Evolutionary conservation across 2,797 vertebrate species (phyloP), one percentile per base, ranked within the genome.

Genomic region (Acropternis orthonyx): DNA sequence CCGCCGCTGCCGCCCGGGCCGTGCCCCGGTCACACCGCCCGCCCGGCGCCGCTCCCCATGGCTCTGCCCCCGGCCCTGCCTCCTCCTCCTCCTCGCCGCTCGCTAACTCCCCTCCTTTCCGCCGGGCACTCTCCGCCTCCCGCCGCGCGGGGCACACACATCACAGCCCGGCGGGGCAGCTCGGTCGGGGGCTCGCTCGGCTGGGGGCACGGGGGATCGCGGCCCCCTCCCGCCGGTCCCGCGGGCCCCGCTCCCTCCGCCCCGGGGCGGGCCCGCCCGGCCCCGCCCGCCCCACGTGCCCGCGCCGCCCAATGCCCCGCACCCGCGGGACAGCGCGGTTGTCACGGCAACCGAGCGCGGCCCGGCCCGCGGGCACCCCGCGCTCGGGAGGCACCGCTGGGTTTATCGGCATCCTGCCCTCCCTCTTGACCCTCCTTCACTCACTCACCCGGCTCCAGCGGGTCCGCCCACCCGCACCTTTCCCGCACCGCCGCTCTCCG

Each of bases 281-380:
- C 73, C 48, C 7, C 58, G 8, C 43, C 39, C 28, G 49, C 62
- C 11, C 44, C 94, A 89, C 85, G 85, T 93, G 91, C 28, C 36
- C 19, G 0, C 28, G n/a, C 22, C 37, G 2, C 37, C 92, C 92
- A 97, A 97, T 97, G 98, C 80, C 87, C 48, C 46, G 88, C 96
- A 97, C 97, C 97, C 98, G 73, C 22, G 46, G 16, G 13, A 86
- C 89, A 21, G 23, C 87, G 89, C 83, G 74, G 98, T 98, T 97
- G 97, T 96, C 97, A 97, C 96, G 88, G 98, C 97, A 98, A 98
- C 98, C n/a, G n/a, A n/a, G 26, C 54, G 10, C 32, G 44, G 75
- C 62, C 37, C 82, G 39, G 43, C 15, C 18, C 14, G 5, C 20
- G 34, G 23, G 23, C 46, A 48, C 22, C 23, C 23, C 46, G 46